These are phyloP conservation scores for Drosophila lini DNA, from an alignment of 1,140 invertebrate species.

Conservation along the genomic window DNA sequence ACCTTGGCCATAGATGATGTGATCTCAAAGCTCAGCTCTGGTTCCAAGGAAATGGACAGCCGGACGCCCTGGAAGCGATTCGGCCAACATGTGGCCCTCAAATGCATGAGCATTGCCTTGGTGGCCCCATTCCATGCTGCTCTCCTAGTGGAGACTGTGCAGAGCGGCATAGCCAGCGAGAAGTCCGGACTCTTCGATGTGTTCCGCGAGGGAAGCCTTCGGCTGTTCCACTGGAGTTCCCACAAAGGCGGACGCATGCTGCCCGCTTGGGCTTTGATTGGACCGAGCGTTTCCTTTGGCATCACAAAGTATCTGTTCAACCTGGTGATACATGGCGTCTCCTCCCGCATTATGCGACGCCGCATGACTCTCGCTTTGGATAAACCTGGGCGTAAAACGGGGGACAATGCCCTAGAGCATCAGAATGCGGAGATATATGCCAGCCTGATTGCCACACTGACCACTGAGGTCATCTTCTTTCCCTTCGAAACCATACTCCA, in stretches of 20 bases:
- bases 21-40: constrained; percentile 94
- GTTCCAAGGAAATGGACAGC: constrained; percentile 94
- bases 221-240: constrained; percentile 91
- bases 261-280: constrained; percentile 94
- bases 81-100: constrained; percentile 92
- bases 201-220: constrained; percentile 93
- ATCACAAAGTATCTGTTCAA: constrained; percentile 84
- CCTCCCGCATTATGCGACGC: constrained; percentile 86
- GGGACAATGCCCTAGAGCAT: constrained; percentile 85
- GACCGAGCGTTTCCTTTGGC: constrained; percentile 91
- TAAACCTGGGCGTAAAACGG: constrained; percentile 87
- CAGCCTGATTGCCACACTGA: constrained; percentile 89
- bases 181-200: constrained; percentile 96
- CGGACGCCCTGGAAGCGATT: constrained; percentile 87
- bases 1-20: constrained; percentile 94
- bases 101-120: constrained; percentile 93
- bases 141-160: constrained; percentile 97
- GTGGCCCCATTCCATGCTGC: constrained; percentile 97
- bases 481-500: constrained; percentile 97
- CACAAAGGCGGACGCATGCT: constrained; percentile 93
- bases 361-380: constrained; percentile 84
- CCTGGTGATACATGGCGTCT: constrained; percentile 87
- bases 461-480: constrained; percentile 94
- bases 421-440: constrained; percentile 91
- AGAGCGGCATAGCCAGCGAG: constrained; percentile 98